Percentiles rank a stretch among this genome's conserved stretches.
Evolutionary conservation across 2,113 vertebrate genomes (phyloP).

Genomic region (Hymenochirus boettgeri): DNA sequence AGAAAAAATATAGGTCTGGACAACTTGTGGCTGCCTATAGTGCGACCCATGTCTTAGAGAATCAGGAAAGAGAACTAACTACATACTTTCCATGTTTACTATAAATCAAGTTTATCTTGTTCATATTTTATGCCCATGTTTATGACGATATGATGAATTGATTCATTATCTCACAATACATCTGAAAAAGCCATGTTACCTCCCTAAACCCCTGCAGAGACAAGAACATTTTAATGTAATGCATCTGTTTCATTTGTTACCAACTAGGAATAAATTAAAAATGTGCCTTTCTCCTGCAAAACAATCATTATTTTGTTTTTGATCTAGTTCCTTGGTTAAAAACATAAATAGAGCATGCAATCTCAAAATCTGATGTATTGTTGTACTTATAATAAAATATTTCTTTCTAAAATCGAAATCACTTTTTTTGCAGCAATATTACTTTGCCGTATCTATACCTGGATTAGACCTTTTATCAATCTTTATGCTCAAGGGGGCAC

Average conservation of each 20-base stretch:
- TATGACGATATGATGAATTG: conserved; percentile 44
- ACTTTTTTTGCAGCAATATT: no score
- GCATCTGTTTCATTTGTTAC: conserved; percentile 38
- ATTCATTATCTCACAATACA: conserved; percentile 46
- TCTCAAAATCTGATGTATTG: no score
- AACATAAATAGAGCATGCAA: background rate
- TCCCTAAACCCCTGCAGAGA: conserved; percentile 36
- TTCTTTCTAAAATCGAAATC: no score
- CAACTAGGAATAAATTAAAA: conserved; percentile 34
- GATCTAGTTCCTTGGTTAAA: conserved; percentile 12
- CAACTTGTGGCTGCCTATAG: no score
- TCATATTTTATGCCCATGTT: conserved; percentile 38
- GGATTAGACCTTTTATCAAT: no score
- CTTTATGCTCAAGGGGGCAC: no score
- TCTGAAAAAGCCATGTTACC: conserved; percentile 21
- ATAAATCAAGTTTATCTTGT: conserved; percentile 34
- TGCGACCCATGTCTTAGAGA: background rate
- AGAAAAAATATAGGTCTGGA: no score
- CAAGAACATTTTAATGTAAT: conserved; percentile 34
- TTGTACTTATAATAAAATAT: no score
- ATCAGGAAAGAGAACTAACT: conserved; percentile 1
- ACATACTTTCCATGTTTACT: conserved; percentile 29
- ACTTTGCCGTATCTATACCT: no score
- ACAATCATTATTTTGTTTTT: conserved; percentile 16
- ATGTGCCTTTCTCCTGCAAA: conserved; percentile 34